Evolutionary conservation across 2,888 invertebrate species (phyloP).

Genomic region (Eledone cirrhosa): DNA sequence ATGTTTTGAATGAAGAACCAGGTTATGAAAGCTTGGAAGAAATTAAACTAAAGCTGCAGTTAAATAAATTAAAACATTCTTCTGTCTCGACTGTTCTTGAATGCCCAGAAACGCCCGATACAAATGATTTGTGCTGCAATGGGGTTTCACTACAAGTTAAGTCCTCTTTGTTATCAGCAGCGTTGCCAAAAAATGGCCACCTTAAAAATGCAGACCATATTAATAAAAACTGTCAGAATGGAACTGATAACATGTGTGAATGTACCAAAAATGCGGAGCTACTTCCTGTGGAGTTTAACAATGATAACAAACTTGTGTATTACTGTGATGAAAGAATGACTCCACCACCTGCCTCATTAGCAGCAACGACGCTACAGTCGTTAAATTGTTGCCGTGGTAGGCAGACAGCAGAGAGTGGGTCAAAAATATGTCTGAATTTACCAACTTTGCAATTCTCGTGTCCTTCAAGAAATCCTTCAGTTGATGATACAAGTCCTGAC

Average conservation of each 20-base stretch:
- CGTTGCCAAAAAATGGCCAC: neutral
- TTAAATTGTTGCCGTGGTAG: constrained; percentile 24
- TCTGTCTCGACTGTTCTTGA: constrained; percentile 14
- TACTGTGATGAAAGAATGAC: neutral
- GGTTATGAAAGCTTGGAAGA: constrained; percentile 23
- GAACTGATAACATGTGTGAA: constrained; percentile 17
- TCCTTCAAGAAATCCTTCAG: constrained; percentile 9
- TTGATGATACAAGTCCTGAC: constrained; percentile 13
- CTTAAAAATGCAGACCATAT: constrained; percentile 21
- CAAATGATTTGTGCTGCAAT: constrained; percentile 14
- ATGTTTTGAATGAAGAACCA: constrained; percentile 21
- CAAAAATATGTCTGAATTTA: constrained; percentile 17
- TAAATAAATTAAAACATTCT: constrained; percentile 10
- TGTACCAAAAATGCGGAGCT: constrained; percentile 8
- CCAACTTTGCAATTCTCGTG: constrained; percentile 19
- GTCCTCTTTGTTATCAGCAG: neutral
- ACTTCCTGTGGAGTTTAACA: neutral
- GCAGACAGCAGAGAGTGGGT: constrained; percentile 1
- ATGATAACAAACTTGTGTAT: neutral
- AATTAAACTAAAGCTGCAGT: constrained; percentile 15
- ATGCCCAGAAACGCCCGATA: constrained; percentile 4
- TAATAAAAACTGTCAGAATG: constrained; percentile 16
- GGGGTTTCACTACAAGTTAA: neutral
- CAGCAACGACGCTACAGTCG: constrained; percentile 8
- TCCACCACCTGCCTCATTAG: neutral